These are phyloP conservation scores for Nycticorax nycticorax DNA, from an alignment of 2,113 vertebrate species.

Conservation along the genomic window DNA sequence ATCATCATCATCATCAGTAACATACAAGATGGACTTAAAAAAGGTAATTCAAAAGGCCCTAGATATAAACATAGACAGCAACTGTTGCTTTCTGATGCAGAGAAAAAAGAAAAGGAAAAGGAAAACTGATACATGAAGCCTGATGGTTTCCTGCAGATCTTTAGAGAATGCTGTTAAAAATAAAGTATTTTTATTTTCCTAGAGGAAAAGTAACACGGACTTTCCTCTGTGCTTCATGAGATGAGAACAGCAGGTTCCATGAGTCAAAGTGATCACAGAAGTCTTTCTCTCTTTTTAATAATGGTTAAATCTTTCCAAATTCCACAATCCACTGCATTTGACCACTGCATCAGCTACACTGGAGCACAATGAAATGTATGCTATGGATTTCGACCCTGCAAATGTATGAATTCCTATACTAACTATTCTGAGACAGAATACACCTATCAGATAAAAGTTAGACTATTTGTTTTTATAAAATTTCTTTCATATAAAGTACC, in stretches of 20 bases:
- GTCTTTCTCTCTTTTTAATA: neutral
- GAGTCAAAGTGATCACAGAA: neutral
- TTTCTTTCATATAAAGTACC: neutral
- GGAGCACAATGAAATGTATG: neutral
- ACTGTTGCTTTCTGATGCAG: neutral
- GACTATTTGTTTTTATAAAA: neutral
- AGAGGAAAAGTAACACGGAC: neutral
- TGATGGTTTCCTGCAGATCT: neutral
- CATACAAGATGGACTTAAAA: neutral
- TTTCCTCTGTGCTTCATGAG: neutral
- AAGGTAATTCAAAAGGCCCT: neutral
- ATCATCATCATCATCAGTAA: neutral
- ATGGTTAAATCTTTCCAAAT: neutral
- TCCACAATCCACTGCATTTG: neutral
- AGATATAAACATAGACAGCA: neutral
- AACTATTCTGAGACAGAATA: neutral
- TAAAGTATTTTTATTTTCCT: neutral
- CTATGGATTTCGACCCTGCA: neutral
- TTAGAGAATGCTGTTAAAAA: neutral
- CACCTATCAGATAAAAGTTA: neutral
- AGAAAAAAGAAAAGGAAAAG: neutral
- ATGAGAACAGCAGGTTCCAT: neutral
- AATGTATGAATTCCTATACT: neutral
- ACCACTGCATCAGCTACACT: neutral
- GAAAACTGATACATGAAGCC: neutral